Base-by-base conservation (phyloP, 2,797 vertebrate genomes). In the Silurus lanzhouensis region DNA sequence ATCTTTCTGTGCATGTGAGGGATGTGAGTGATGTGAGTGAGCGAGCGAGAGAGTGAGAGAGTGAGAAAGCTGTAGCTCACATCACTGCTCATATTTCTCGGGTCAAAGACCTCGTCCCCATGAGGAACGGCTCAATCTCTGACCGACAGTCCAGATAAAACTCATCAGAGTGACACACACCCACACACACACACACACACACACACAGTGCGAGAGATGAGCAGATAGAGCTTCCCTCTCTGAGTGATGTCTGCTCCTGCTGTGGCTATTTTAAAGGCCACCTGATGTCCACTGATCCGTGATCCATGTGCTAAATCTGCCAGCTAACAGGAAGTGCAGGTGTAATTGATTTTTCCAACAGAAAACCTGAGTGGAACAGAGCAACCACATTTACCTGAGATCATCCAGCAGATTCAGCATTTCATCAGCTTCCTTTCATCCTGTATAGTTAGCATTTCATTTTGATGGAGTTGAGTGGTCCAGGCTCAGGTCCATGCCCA, bases 11-110 rank as follows among this genome's bases (percentile, higher is more conserved):
- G 27, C 90, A 75, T 82, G 78, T 44, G 64, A 57, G 31, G 78
- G 82, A 44, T 20, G 77, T 52, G 55, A 20, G 83, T 44, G 60
- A 38, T 38, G 60, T 60, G 31, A 75, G n/a, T 48, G 89, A 75
- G 87, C 79, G 84, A 22, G 67, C n/a, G 67, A 84, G n/a, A 48
- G 78, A 64, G n/a, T n/a, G 84, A 67, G 27, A 72, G 87, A 31
- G 63, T 89, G 89, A 77, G 46, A 89, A 87, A 84, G 90, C 86
- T 64, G 85, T 93, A 92, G 88, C 92, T 94, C 92, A 91, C 72
- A 25, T 71, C 63, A 79, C 48, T 66, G 70, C 81, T 82, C 83
- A 70, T 89, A 87, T 91, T 90, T 90, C 75, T 76, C 48, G 3
- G 91, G 90, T 92, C 91, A 91, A 91, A 91, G 92, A 83, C 77